Evolutionary conservation across 2,113 vertebrate genomes (phyloP).

Genomic region (Geococcyx californianus): DNA sequence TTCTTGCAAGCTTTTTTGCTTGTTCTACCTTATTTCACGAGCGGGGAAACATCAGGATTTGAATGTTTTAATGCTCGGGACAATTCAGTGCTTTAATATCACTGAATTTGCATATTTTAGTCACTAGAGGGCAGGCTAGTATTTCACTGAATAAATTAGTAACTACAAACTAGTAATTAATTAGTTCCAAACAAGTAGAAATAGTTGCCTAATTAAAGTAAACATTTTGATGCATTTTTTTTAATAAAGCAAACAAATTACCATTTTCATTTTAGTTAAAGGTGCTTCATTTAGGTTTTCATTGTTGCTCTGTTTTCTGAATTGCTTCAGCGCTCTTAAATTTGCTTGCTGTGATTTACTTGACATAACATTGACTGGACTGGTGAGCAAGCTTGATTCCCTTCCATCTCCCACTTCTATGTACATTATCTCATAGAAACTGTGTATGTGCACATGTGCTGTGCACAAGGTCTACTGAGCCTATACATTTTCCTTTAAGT

Average conservation of each 20-base stretch:
- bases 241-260: neutral
- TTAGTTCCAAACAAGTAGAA: neutral
- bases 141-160: constrained; percentile 4
- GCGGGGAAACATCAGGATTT: neutral
- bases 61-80: neutral
- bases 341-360: neutral
- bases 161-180: neutral
- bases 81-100: neutral
- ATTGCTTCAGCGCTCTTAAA: neutral
- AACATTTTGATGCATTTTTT: neutral
- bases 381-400: neutral
- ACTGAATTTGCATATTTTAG: neutral
- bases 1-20: neutral
- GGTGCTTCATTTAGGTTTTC: neutral
- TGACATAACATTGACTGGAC: neutral
- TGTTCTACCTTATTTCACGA: neutral
- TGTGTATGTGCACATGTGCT: neutral
- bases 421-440: neutral
- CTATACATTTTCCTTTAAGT: neutral
- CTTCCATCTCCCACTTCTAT: neutral
- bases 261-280: neutral
- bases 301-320: neutral
- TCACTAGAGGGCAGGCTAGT: constrained; percentile 74
- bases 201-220: neutral
- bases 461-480: neutral